These are phyloP conservation scores for Drosophila setosimentum DNA, from an alignment of 2,888 invertebrate genomes.

Conservation along the genomic window DNA sequence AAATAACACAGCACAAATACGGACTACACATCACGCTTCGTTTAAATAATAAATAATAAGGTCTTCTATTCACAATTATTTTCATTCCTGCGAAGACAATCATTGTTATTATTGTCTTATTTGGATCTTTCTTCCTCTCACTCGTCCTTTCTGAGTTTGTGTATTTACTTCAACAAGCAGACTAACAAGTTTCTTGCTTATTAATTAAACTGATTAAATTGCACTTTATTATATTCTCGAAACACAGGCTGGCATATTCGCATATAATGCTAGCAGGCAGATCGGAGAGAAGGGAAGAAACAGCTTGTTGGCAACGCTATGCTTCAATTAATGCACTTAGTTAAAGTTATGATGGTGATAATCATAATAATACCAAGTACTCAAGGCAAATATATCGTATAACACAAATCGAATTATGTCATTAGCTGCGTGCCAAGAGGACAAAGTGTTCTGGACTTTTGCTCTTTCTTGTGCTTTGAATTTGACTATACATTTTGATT, in stretches of 20 bases:
- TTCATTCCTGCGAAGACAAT: slow-evolving; percentile 32
- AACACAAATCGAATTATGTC: slow-evolving; percentile 61
- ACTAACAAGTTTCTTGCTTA: slow-evolving; percentile 49
- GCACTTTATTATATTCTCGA: slow-evolving; percentile 33
- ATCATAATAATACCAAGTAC: slow-evolving; percentile 43
- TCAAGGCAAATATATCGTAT: slow-evolving; percentile 29
- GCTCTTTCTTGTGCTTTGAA: slow-evolving; percentile 4
- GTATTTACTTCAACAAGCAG: background rate
- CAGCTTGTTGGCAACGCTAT: slow-evolving; percentile 26
- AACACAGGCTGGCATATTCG: slow-evolving; percentile 5
- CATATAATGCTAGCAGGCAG: background rate
- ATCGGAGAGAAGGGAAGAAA: background rate
- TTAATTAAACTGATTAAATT: slow-evolving; percentile 78
- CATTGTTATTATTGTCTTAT: slow-evolving; percentile 28
- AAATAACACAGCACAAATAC: background rate
- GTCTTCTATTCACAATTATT: slow-evolving; percentile 26
- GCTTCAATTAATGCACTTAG: slow-evolving; percentile 54
- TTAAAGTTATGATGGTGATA: slow-evolving; percentile 41
- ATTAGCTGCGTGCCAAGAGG: slow-evolving; percentile 34
- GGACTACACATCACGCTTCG: slow-evolving; percentile 2
- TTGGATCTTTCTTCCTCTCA: background rate
- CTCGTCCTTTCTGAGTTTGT: background rate
- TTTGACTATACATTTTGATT: slow-evolving; percentile 24
- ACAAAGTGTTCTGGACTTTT: slow-evolving; percentile 10
- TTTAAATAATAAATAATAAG: slow-evolving; percentile 55